Conservation (phyloP, 23 tunicate species). For the Aplidium turbinatum region DNA sequence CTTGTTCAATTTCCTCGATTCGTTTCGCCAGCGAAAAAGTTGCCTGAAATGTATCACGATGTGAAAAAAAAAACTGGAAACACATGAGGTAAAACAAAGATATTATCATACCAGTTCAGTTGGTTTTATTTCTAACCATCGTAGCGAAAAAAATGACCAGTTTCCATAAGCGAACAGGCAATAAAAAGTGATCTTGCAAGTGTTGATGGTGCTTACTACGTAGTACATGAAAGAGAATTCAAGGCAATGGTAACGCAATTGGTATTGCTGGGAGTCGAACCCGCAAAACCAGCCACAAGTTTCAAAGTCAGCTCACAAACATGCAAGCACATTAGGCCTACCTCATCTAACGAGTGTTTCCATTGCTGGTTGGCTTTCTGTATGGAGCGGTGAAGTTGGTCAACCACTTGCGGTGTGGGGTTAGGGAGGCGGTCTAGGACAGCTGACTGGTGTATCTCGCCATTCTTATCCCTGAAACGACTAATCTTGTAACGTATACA, state of each 20-base stretch:
- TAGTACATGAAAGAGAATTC: too few species aligned
- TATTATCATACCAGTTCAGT: not conserved
- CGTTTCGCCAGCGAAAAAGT: slow-evolving; percentile 6
- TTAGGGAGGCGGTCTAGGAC: slow-evolving; percentile 58
- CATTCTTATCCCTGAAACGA: slow-evolving; percentile 37
- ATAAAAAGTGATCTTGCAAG: too few species aligned
- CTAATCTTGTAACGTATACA: not conserved
- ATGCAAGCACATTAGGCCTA: not conserved
- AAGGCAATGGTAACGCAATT: too few species aligned
- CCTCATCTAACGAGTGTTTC: slow-evolving; percentile 23
- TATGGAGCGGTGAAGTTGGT: slow-evolving; percentile 30
- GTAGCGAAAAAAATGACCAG: too few species aligned
- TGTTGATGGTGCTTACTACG: too few species aligned
- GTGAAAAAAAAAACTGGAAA: not conserved
- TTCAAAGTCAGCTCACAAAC: too few species aligned
- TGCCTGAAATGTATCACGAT: too few species aligned
- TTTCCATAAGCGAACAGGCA: too few species aligned
- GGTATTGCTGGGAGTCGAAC: too few species aligned
- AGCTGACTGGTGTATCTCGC: slow-evolving; percentile 40
- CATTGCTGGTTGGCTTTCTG: slow-evolving; percentile 29
- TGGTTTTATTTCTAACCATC: too few species aligned
- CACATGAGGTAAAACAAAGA: not conserved
- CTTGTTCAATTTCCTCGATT: slow-evolving; percentile 37
- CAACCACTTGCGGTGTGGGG: slow-evolving; percentile 62
- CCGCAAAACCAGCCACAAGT: too few species aligned